Evolutionary conservation across 2,113 vertebrate species (phyloP), one percentile per base, ranked within the genome.

Genomic region (Ranitomeya variabilis): DNA sequence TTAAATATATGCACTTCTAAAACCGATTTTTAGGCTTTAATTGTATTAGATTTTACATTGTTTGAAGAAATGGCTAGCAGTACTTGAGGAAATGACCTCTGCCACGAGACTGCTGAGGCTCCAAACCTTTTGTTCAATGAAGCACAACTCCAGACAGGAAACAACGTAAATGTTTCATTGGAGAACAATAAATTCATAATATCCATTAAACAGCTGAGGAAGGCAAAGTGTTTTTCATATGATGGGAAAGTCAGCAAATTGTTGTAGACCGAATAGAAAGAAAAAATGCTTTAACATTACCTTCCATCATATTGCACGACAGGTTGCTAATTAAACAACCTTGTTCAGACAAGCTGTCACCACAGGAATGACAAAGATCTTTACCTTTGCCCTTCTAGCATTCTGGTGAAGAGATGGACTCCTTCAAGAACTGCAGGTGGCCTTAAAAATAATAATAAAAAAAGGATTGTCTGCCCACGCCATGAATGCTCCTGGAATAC

Each of bases 241-340:
- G 81, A 84, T 79, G 74, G 81, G 81, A 85, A 89, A 89, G 62
- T 84, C 82, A 79, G 82, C 62, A 6, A 79, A 85, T 85, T 85
- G 80, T 37, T 23, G 18, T 54, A 79, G 60, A 84, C 19, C 31
- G 51, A 59, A 84, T 15, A 60, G 21, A 55, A 67, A 89, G 82
- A 80, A 73, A 89, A 78, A 84, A 69, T 31, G 81, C 23, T 84
- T 85, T 85, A 84, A 89, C 87, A 89, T 79, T 85, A 79, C 79
- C 87, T 85, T 89, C 82, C 87, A 89, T 89, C 87, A 89, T 84
- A 84, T 69, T n/a, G 87, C 87, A 76, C 80, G 87, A 74, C 87
- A 88, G 82, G 87, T 84, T 85, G 81, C 87, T 89, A 89, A 89
- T 89, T 89, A 89, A 89, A 89, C 87, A 84, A 85, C 87, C 87